A percentile compares a stretch with the other conserved stretches of the same genome.
These are phyloP conservation scores for Saguinus imperator DNA, from an alignment of 2,113 vertebrate genomes.

Conservation along the genomic window DNA sequence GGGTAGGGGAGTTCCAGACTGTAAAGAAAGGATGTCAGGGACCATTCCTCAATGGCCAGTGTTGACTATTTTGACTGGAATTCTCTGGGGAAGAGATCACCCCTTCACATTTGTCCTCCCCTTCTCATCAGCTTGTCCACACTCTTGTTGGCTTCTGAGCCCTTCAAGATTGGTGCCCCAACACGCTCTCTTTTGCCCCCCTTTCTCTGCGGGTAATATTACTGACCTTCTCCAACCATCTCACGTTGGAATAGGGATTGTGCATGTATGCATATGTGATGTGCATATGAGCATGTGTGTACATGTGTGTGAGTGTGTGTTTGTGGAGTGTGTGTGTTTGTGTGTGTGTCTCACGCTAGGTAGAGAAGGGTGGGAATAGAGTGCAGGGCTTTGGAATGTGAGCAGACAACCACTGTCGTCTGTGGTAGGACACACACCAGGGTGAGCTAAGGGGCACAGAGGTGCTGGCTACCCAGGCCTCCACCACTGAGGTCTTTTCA, in stretches of 20 bases:
- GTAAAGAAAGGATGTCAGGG: too few species aligned
- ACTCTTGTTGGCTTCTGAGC: neutral
- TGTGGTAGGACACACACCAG: rapidly evolving
- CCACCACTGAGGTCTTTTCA: neutral
- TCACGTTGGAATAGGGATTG: neutral
- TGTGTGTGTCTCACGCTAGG: neutral
- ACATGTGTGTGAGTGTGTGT: too few species aligned
- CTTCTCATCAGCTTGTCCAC: neutral
- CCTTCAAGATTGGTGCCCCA: neutral
- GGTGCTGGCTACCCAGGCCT: too few species aligned
- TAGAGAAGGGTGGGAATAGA: neutral
- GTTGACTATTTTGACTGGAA: neutral
- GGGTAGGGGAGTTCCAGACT: neutral
- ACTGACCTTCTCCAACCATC: neutral
- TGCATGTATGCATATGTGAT: neutral
- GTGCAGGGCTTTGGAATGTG: neutral
- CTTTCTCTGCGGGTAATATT: neutral
- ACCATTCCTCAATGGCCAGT: neutral
- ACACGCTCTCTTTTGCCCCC: too few species aligned
- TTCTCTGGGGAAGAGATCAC: neutral
- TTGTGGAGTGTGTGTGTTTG: neutral
- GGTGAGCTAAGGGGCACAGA: neutral
- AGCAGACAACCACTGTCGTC: too few species aligned
- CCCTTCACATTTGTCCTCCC: too few species aligned
- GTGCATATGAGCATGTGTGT: neutral